A percentile compares a stretch with the other conserved stretches of the same genome.
Conservation (phyloP, 2,797 vertebrate species). For the Hozukius guyotensis region DNA sequence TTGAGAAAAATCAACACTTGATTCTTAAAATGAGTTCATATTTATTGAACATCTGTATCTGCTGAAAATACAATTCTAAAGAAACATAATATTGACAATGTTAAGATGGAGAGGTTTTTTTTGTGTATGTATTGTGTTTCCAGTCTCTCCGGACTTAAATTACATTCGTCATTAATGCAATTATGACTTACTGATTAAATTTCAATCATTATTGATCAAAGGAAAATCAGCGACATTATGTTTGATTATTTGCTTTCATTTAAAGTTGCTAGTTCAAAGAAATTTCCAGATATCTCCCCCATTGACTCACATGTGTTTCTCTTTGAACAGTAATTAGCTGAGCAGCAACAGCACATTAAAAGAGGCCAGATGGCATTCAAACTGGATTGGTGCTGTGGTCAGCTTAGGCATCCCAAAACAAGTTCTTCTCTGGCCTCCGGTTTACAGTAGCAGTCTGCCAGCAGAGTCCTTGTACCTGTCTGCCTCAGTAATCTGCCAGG, state of each 20-base stretch:
- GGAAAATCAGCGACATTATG: background rate
- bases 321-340: constrained; percentile 21
- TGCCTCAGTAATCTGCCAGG: constrained; percentile 77
- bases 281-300: background rate
- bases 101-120: background rate
- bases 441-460: constrained; percentile 53
- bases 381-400: constrained; percentile 35
- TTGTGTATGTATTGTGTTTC: background rate
- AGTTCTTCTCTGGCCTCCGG: constrained; percentile 52
- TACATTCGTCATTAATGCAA: background rate
- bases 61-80: too few relatives aligned
- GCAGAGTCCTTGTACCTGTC: constrained; percentile 64
- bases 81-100: too few relatives aligned
- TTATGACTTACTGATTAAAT: background rate
- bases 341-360: background rate
- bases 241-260: background rate
- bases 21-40: background rate
- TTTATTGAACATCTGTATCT: background rate
- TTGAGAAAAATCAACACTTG: background rate
- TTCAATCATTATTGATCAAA: background rate
- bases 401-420: constrained; percentile 40
- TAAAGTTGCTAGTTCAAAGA: background rate
- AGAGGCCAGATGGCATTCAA: constrained; percentile 23
- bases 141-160: background rate
- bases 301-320: background rate